These are phyloP conservation scores for Pasiphila rectangulata DNA, from an alignment of 2,888 invertebrate genomes.

Conservation along the genomic window DNA sequence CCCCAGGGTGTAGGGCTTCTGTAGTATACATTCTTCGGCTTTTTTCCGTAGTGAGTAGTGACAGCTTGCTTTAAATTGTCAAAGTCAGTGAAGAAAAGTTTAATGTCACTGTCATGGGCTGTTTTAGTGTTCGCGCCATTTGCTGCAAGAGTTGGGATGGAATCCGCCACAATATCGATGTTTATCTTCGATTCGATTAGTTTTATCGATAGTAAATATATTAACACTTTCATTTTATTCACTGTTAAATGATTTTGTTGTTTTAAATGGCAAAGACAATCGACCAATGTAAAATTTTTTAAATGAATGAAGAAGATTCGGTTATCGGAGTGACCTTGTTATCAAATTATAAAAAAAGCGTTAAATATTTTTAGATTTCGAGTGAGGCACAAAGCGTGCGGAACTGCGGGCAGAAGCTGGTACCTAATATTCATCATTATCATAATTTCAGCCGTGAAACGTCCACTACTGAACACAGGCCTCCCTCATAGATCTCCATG, in stretches of 20 bases:
- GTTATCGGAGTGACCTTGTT: slow-evolving; percentile 11
- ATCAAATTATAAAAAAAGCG: slow-evolving; percentile 7
- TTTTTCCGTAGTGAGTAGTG: slow-evolving; percentile 43
- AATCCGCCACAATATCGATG: slow-evolving; percentile 42
- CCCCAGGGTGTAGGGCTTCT: slow-evolving; percentile 68
- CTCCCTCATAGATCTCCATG: too few species aligned
- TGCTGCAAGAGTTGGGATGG: slow-evolving; percentile 38
- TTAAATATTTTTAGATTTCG: too few species aligned
- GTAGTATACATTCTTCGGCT: slow-evolving; percentile 48
- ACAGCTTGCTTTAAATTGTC: slow-evolving; percentile 46
- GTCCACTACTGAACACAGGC: too few species aligned
- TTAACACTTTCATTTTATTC: slow-evolving; percentile 22
- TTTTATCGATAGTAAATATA: slow-evolving; percentile 14
- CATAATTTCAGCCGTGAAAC: too few species aligned
- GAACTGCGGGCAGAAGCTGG: too few species aligned
- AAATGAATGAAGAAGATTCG: slow-evolving; percentile 11
- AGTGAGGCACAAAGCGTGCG: too few species aligned
- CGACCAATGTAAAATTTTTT: neutral
- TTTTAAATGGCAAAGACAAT: neutral
- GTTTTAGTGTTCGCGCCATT: slow-evolving; percentile 48
- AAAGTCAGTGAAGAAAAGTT: slow-evolving; percentile 45
- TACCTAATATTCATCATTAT: too few species aligned
- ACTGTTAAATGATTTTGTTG: neutral
- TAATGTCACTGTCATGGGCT: slow-evolving; percentile 46
- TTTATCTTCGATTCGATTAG: slow-evolving; percentile 46